phyloP scores from a whole-genome alignment of 2,797 vertebrate species.

The Phataginus tetradactyla region DNA sequence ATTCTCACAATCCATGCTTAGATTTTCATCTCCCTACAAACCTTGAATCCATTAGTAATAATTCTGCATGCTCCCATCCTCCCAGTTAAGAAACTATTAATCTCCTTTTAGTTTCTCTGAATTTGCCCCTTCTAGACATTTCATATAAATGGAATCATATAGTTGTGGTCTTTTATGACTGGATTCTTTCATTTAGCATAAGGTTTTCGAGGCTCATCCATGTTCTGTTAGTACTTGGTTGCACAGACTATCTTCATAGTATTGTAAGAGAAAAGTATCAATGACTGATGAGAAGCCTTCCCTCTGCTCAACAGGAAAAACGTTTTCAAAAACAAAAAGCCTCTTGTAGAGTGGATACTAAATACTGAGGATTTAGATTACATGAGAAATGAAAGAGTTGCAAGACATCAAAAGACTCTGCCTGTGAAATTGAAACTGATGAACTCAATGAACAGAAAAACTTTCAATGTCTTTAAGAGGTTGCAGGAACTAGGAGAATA shows the following conservation, averaged over 20 bases:
- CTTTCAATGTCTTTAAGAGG: background rate
- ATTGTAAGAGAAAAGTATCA: background rate
- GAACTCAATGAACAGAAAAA: background rate
- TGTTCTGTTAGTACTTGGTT: background rate
- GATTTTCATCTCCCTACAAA: background rate
- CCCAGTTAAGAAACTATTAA: background rate
- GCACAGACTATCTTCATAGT: background rate
- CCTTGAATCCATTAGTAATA: background rate
- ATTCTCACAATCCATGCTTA: background rate
- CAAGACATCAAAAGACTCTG: slow-evolving; percentile 12
- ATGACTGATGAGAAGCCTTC: background rate
- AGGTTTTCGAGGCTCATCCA: background rate
- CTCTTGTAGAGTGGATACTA: background rate
- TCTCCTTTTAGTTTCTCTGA: background rate
- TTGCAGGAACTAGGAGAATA: background rate
- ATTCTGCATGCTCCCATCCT: background rate
- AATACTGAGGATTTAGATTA: background rate
- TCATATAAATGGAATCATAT: background rate
- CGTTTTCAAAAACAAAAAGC: background rate
- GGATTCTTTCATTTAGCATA: background rate
- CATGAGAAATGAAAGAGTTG: background rate
- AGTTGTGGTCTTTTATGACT: background rate
- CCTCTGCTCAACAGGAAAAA: background rate
- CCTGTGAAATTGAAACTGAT: slow-evolving; percentile 23
- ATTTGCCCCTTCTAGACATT: background rate